Evolutionary conservation across 2,797 vertebrate species (phyloP), one percentile per base, ranked within the genome.

Genomic region (Manis pentadactyla): DNA sequence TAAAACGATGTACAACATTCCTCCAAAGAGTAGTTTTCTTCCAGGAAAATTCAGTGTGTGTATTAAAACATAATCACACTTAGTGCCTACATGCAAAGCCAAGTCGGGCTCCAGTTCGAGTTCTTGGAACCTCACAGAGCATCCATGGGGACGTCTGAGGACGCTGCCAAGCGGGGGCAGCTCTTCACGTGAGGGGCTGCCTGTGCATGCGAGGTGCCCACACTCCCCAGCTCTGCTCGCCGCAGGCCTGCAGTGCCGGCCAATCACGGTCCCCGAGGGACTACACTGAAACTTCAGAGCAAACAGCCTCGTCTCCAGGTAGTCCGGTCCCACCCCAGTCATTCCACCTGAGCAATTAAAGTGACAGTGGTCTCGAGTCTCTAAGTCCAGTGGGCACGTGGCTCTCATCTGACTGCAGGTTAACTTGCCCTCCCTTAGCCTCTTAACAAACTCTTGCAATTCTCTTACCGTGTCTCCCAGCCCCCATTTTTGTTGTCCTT

Each of bases 161-260:
- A 29, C 10, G 6, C 1, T 6, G 8, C 23, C 17, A 68, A 21
- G 46, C 63, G 18, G 29, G 19, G 34, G 15, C 46, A 39, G 7
- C 21, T 53, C 7, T 31, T n/a, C 15, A 0, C 9, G 21, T 17
- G 2, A 46, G 37, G 12, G 29, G 18, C 13, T 10, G 12, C 1
- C 53, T 5, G 49, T 12, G 2, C 2, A 3, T 0, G 0, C 53
- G 55, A 42, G 8, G 19, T 7, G 59, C 31, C 4, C 37, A 12
- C 23, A 25, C 4, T 25, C 42, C 42, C 51, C 9, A 19, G 7
- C 34, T 71, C 27, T 49, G n/a, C 59, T 68, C 34, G 4, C 74
- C 14, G 29, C 59, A 51, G 7, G 53, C n/a, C 73, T 25, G 13
- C 2, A 19, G 34, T 6, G 13, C 18, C 37, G 14, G 21, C 59